These are phyloP conservation scores for Chelonia mydas DNA, from an alignment of 2,797 vertebrate species.

Conservation along the genomic window DNA sequence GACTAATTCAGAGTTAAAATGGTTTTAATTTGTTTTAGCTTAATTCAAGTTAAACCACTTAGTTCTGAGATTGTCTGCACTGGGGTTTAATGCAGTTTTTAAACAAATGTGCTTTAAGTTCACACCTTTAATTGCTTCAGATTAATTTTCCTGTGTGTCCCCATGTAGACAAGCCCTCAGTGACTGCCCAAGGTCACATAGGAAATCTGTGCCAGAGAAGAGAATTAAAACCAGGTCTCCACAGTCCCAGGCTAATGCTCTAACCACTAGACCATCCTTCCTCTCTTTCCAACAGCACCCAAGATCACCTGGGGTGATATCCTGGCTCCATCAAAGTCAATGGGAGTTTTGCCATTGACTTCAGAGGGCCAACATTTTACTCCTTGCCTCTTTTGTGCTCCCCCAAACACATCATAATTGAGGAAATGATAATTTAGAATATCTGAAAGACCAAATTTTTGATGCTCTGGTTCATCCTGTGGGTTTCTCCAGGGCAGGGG, in stretches of 20 bases:
- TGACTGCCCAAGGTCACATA: background rate
- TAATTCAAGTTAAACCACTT: background rate
- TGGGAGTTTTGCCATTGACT: background rate
- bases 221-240: background rate
- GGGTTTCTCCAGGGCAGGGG: background rate
- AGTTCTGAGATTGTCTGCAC: rapidly evolving
- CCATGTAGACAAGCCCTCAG: background rate
- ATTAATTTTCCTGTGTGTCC: background rate
- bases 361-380: background rate
- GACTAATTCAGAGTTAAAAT: background rate
- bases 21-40: background rate
- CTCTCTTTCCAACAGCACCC: background rate
- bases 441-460: background rate
- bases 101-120: slow-evolving; percentile 7
- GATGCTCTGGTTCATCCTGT: background rate
- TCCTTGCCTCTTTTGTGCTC: background rate
- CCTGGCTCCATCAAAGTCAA: background rate
- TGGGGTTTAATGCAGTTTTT: background rate
- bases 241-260: background rate
- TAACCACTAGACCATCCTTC: background rate
- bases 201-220: background rate
- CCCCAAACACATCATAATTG: background rate
- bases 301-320: background rate
- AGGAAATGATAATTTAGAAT: background rate
- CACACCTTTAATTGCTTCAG: background rate